phyloP scores from a whole-genome alignment of 2,888 invertebrate genomes.

The Sturmia bella region DNA sequence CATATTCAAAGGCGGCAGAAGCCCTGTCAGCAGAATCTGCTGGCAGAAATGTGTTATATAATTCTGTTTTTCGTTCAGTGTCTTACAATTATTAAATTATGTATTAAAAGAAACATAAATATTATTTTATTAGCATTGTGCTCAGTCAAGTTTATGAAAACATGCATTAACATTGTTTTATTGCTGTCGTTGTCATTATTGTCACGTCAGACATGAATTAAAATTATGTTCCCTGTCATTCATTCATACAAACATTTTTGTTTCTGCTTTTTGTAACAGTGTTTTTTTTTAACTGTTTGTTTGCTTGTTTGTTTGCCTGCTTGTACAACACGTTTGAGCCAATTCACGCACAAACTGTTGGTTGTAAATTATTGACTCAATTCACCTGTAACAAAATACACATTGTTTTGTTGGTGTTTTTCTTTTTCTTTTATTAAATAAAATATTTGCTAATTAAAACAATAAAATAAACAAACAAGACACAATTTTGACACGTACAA shows the following conservation, averaged over 20 bases:
- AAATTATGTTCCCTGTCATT: conserved; percentile 50
- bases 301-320: neutral
- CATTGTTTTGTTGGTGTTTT: conserved; percentile 10
- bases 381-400: conserved; percentile 35
- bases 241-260: conserved; percentile 11
- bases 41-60: too few species aligned
- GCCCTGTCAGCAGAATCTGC: too few species aligned
- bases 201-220: conserved; percentile 40
- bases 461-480: conserved; percentile 18
- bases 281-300: too few species aligned
- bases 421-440: conserved; percentile 3
- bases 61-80: too few species aligned
- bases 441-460: conserved; percentile 41
- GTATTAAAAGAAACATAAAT: conserved; percentile 11
- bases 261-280: conserved; percentile 5
- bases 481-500: conserved; percentile 2
- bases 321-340: conserved; percentile 11
- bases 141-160: conserved; percentile 9
- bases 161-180: conserved; percentile 14
- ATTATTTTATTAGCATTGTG: conserved; percentile 26
- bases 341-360: conserved; percentile 21
- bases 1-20: too few species aligned
- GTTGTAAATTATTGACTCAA: conserved; percentile 38
- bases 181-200: conserved; percentile 32
- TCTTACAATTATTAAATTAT: conserved; percentile 18